These are phyloP conservation scores for Meta bourneti DNA, from an alignment of 2,888 invertebrate species.

Conservation along the genomic window DNA sequence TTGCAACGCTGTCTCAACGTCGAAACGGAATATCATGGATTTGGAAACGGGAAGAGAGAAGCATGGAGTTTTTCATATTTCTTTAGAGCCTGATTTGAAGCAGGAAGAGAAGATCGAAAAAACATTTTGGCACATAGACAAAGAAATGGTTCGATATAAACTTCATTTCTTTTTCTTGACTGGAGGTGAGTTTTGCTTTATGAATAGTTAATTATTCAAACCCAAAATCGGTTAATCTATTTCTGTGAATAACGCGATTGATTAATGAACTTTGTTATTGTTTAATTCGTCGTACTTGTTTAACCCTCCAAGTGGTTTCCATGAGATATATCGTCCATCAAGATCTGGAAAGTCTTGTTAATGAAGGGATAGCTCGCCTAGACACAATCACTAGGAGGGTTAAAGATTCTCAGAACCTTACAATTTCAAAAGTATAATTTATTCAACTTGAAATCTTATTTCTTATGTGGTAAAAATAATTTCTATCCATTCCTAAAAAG, in stretches of 20 bases:
- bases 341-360: background rate
- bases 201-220: background rate
- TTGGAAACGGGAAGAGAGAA: background rate
- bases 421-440: too few species aligned
- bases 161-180: slow-evolving; percentile 24
- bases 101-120: background rate
- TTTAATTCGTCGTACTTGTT: background rate
- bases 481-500: too few species aligned
- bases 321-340: background rate
- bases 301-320: background rate
- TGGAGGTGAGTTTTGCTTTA: slow-evolving; percentile 4
- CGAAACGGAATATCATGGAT: background rate
- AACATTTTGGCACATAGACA: slow-evolving; percentile 1
- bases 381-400: too few species aligned
- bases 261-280: background rate
- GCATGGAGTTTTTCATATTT: background rate
- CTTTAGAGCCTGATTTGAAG: background rate
- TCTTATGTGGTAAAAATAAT: too few species aligned
- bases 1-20: background rate
- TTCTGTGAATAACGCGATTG: background rate
- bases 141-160: slow-evolving; percentile 22
- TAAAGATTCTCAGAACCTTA: too few species aligned
- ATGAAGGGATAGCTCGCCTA: too few species aligned
- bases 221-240: background rate
- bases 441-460: too few species aligned